Percentiles rank a stretch among this genome's conserved stretches.
Evolutionary conservation across 1,140 invertebrate genomes (phyloP).

Genomic region (Drosophila littoralis): DNA sequence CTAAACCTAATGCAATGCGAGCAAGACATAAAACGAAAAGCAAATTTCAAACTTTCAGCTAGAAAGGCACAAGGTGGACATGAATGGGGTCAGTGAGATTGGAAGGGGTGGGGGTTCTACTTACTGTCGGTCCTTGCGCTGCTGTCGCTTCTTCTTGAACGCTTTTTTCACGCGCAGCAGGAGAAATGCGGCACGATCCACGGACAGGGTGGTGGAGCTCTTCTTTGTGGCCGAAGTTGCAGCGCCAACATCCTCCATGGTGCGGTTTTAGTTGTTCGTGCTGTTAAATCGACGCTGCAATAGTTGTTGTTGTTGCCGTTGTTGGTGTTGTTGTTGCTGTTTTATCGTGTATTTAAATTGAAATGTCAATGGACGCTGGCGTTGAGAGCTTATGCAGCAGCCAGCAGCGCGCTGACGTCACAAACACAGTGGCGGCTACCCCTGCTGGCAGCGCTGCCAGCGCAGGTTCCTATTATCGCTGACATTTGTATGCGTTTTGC

Average conservation of each 20-base stretch:
- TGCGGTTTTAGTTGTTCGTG: slow-evolving; percentile 27
- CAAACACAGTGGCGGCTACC: slow-evolving; percentile 14
- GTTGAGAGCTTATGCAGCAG: slow-evolving; percentile 28
- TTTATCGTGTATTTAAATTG: slow-evolving; percentile 41
- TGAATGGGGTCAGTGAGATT: too few relatives aligned
- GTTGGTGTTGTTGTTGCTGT: slow-evolving; percentile 17
- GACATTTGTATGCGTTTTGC: slow-evolving; percentile 69
- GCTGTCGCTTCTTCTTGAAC: slow-evolving; percentile 95
- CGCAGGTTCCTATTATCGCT: slow-evolving; percentile 31
- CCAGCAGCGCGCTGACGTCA: slow-evolving; percentile 20
- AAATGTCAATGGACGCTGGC: slow-evolving; percentile 47
- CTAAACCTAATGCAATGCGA: slow-evolving; percentile 5
- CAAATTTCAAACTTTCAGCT: slow-evolving; percentile 5
- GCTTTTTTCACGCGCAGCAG: slow-evolving; percentile 93
- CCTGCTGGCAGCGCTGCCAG: slow-evolving; percentile 24
- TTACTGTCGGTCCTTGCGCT: slow-evolving; percentile 92
- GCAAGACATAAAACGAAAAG: slow-evolving; percentile 9
- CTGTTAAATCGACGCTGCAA: slow-evolving; percentile 4
- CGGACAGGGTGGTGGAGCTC: slow-evolving; percentile 87
- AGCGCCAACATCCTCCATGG: slow-evolving; percentile 64
- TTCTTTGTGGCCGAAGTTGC: slow-evolving; percentile 61
- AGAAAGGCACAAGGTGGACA: background rate
- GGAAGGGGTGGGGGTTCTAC: slow-evolving; percentile 65
- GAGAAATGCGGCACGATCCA: slow-evolving; percentile 94
- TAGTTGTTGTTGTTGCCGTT: background rate